Conservation (phyloP, 2,113 vertebrate species). For the Pseudorasbora parva region DNA sequence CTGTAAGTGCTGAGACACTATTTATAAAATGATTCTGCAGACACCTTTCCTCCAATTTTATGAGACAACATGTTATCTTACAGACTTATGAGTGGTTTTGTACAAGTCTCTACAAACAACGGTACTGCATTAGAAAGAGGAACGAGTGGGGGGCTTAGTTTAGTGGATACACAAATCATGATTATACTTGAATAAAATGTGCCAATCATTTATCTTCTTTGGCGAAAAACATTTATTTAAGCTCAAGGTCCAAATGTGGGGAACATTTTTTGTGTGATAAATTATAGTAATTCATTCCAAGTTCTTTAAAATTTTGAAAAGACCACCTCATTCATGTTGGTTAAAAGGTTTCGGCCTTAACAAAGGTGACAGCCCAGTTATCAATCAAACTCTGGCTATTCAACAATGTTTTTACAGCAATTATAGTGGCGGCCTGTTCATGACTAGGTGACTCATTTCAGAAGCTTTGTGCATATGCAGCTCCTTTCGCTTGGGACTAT, state of each 20-base stretch:
- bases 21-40: conserved; percentile 57
- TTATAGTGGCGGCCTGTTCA: not conserved
- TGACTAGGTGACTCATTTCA: not conserved
- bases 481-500: not conserved
- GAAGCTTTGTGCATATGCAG: not conserved
- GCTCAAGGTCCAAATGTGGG: conserved; percentile 18
- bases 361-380: conserved; percentile 28
- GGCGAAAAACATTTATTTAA: conserved; percentile 50
- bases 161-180: conserved; percentile 9
- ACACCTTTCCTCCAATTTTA: conserved; percentile 66
- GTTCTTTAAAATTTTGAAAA: conserved; percentile 21
- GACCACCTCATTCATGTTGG: not conserved
- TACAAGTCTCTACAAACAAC: conserved; percentile 52
- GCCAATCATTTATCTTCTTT: conserved; percentile 36
- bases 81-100: conserved; percentile 59
- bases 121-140: conserved; percentile 32
- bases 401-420: not conserved
- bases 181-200: conserved; percentile 17
- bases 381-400: not conserved
- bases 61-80: conserved; percentile 67
- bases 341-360: conserved; percentile 28
- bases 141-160: conserved; percentile 44
- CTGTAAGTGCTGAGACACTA: conserved; percentile 17
- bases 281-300: conserved; percentile 44
- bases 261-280: conserved; percentile 31